Percentiles rank a stretch among this genome's conserved stretches.
Evolutionary conservation across 1,140 invertebrate species (phyloP).

Genomic region (Pseudomyrmex concolor): DNA sequence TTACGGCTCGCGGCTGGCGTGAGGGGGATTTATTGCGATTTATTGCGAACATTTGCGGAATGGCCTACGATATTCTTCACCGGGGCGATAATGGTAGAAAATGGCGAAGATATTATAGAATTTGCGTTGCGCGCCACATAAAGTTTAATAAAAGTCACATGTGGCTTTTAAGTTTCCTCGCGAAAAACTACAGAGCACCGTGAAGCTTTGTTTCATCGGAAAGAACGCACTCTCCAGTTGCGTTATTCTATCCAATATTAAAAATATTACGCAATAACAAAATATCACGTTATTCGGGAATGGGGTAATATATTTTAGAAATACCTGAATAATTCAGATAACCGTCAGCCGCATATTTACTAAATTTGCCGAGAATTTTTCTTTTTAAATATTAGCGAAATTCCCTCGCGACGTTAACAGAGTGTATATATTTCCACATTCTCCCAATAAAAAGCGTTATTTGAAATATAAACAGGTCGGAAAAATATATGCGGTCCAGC

Average conservation of each 20-base stretch:
- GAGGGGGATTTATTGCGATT: conserved; percentile 44
- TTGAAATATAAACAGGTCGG: conserved; percentile 25
- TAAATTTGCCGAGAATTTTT: conserved; percentile 5
- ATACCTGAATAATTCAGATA: neutral
- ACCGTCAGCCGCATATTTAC: neutral
- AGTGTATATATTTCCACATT: conserved; percentile 33
- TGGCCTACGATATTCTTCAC: conserved; percentile 4
- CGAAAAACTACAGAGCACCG: neutral
- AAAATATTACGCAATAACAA: conserved; percentile 29
- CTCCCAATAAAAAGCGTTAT: neutral
- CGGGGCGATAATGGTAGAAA: neutral
- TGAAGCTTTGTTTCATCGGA: too few relatives aligned
- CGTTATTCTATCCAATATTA: conserved; percentile 25
- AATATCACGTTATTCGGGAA: too few relatives aligned
- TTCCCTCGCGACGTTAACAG: conserved; percentile 27
- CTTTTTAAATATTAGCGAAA: conserved; percentile 32
- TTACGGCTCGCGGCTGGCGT: conserved; percentile 15
- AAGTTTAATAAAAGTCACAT: neutral
- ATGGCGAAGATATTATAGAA: conserved; percentile 1
- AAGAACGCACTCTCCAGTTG: neutral
- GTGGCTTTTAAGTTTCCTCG: neutral
- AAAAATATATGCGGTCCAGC: conserved; percentile 5
- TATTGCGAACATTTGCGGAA: conserved; percentile 31
- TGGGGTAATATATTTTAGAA: too few relatives aligned
- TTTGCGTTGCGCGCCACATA: neutral